Base-by-base conservation (phyloP, 2,113 vertebrate genomes). In the Oryzias melastigma region DNA sequence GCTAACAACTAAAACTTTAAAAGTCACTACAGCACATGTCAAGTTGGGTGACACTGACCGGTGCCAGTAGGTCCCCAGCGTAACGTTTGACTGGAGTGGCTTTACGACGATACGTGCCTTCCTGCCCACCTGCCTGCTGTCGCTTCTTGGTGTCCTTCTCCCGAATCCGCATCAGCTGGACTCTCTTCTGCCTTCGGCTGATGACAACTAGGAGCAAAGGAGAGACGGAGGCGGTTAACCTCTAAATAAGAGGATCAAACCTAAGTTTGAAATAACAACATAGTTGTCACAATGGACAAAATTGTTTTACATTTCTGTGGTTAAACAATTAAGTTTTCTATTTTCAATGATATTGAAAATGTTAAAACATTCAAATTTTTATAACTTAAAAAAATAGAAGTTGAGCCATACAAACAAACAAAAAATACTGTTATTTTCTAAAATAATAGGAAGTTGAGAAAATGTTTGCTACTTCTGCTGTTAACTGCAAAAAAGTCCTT, bases 61-160 rank as follows among this genome's bases (percentile, higher is more conserved):
- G 94, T 52, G 94, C 93, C 71, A 95, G 91, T 55, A 94, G 91
- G 72, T 95, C 93, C 62, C 93, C 94, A 50, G 92, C 91, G 69
- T 92, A 95, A 83, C 92, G 91, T 81, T 92, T 77, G 14, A 89
- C 91, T 49, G 89, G 83, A 40, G 88, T 85, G 45, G 92, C 80
- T 81, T 94, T 95, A 73, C 88, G 91, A 17, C 84, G 91, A 83
- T 89, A 93, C 22, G 90, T 91, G 80, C 92, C 92, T 77, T 94
- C 92, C 58, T 91, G 92, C 44, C 90, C 77, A 68, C 83, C 81
- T 73, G 88, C 73, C 78, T 87, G 91, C 81, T 90, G 93, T 48
- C 87, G 88, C 81, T 92, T 93, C 80, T 93, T 94, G 58, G 92
- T 89, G 44, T 94, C 93, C 73, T 92, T 92, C 89, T 96, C 92